Conservation (phyloP, 2,797 vertebrate genomes). For the Falco concolor region DNA sequence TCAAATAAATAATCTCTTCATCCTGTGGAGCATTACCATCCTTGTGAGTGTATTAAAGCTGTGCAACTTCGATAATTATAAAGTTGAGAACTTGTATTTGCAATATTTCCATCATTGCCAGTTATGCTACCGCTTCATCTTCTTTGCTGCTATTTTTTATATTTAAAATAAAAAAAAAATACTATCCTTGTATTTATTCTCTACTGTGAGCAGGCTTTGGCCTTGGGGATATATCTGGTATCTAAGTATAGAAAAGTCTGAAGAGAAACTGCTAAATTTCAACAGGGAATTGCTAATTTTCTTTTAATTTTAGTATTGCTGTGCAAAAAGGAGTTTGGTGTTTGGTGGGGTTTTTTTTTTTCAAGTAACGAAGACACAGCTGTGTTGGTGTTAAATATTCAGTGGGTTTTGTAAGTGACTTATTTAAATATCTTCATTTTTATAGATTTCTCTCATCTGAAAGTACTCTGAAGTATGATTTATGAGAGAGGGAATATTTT, state of each 20-base stretch:
- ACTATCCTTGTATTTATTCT: neutral
- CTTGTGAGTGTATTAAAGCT: neutral
- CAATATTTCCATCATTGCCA: neutral
- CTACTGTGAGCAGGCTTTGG: neutral
- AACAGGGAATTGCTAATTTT: constrained; percentile 6
- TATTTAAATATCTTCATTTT: neutral
- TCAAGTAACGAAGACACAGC: neutral
- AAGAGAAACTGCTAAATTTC: constrained; percentile 1
- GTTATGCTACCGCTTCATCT: neutral
- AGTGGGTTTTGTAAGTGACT: neutral
- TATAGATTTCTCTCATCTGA: neutral
- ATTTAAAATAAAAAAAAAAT: neutral
- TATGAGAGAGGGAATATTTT: neutral
- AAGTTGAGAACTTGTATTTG: neutral
- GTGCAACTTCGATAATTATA: neutral
- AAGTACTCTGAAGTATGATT: neutral
- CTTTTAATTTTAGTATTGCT: constrained; percentile 28
- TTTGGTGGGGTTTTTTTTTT: neutral
- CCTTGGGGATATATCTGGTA: neutral
- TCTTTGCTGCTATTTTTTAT: neutral
- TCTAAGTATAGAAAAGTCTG: constrained; percentile 22
- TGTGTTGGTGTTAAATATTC: constrained; percentile 50
- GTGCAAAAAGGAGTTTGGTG: neutral
- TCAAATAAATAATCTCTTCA: neutral
- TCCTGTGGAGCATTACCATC: neutral